These are phyloP conservation scores for Chlorodrepanis virens DNA, from an alignment of 2,113 vertebrate genomes.

Conservation along the genomic window DNA sequence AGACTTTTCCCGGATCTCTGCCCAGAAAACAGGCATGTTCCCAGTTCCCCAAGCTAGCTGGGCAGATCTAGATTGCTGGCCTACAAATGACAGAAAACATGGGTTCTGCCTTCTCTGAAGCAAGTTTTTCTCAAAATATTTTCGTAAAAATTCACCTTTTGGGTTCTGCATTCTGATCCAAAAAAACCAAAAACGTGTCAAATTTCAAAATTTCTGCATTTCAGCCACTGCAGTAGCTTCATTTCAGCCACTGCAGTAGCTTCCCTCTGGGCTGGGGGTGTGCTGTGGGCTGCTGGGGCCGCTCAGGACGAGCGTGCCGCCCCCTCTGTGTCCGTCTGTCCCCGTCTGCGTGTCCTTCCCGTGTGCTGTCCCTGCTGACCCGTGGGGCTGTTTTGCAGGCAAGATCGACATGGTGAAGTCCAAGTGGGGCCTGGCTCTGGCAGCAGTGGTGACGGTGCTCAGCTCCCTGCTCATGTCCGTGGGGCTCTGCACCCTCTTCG, in stretches of 20 bases:
- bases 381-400: constrained; percentile 69
- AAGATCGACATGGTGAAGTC: constrained; percentile 99
- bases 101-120: background rate
- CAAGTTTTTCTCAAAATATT: background rate
- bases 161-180: background rate
- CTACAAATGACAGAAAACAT: background rate
- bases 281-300: fast-evolving
- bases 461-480: constrained; percentile 99
- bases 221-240: too few species aligned
- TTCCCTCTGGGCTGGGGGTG: background rate
- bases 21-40: background rate
- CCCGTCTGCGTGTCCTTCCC: background rate
- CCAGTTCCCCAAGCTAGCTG: background rate
- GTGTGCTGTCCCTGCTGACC: background rate
- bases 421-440: constrained; percentile 96
- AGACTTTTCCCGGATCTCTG: background rate
- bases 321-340: background rate
- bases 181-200: background rate
- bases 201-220: background rate
- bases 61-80: background rate
- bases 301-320: background rate
- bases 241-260: background rate
- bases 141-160: background rate
- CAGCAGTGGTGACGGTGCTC: constrained; percentile 94
- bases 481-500: constrained; percentile 94